Conservation (phyloP, 2,113 vertebrate genomes). For the Edolisoma coerulescens region DNA sequence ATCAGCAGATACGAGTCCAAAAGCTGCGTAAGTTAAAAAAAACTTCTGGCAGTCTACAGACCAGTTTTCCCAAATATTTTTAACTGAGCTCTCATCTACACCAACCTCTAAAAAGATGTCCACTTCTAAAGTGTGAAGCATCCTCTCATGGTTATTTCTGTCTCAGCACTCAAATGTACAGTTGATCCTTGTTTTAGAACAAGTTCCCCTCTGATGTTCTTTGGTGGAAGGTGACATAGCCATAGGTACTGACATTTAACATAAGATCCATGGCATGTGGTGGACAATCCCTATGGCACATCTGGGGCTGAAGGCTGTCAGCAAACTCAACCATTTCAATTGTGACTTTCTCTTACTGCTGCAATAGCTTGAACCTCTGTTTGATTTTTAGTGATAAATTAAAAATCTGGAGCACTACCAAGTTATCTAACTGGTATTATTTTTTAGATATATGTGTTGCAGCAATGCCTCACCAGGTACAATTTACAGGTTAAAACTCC, state of each 20-base stretch:
- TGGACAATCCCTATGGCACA: not conserved
- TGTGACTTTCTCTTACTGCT: not conserved
- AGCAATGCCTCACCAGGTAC: not conserved
- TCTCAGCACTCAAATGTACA: not conserved
- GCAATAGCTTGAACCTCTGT: not conserved
- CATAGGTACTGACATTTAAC: not conserved
- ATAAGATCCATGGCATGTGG: not conserved
- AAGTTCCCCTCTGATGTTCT: not conserved
- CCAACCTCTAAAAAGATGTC: not conserved
- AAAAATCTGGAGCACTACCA: not conserved
- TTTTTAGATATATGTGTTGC: not conserved
- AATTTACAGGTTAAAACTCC: not conserved
- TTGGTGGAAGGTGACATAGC: not conserved
- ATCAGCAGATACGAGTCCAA: conserved; percentile 14
- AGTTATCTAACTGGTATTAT: not conserved
- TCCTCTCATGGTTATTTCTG: not conserved
- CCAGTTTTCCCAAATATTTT: not conserved
- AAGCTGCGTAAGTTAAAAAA: not conserved
- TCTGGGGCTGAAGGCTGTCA: not conserved
- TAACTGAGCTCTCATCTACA: not conserved
- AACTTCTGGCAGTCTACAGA: not conserved
- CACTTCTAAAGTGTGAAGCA: not conserved
- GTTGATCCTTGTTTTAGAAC: not conserved
- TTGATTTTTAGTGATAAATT: not conserved
- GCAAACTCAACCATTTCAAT: not conserved